These are phyloP conservation scores for Cathartes aura DNA, from an alignment of 2,113 vertebrate genomes.

Conservation along the genomic window DNA sequence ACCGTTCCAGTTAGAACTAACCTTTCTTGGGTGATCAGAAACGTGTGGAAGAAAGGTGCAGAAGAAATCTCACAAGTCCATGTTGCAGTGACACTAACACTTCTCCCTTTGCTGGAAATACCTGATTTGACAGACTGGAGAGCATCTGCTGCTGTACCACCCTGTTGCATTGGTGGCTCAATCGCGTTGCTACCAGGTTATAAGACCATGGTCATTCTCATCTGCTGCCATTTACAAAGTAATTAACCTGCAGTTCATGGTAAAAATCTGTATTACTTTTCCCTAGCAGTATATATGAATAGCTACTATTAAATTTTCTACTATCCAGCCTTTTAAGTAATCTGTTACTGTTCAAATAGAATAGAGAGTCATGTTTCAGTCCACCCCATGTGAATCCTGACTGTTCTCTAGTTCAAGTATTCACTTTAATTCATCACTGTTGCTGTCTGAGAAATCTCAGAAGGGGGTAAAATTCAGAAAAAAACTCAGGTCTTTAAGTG, in stretches of 20 bases:
- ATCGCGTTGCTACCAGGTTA: background rate
- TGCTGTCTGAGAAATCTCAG: background rate
- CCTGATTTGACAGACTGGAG: background rate
- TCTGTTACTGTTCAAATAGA: background rate
- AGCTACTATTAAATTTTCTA: background rate
- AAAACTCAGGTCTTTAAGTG: background rate
- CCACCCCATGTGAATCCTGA: background rate
- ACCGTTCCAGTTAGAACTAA: background rate
- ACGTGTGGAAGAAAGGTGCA: accelerated
- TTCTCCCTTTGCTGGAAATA: background rate
- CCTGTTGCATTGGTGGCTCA: background rate
- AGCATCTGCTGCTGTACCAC: background rate
- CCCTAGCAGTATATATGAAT: background rate
- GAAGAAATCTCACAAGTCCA: background rate
- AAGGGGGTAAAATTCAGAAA: background rate
- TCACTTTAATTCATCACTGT: background rate
- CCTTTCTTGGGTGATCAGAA: background rate
- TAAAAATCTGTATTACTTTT: background rate
- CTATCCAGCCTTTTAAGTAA: background rate
- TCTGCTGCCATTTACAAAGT: background rate
- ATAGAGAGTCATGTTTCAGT: background rate
- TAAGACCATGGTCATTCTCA: background rate
- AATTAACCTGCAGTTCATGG: background rate
- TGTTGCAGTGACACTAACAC: background rate
- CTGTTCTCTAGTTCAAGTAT: background rate